These are phyloP conservation scores for Planococcus citri DNA, from an alignment of 1,140 invertebrate genomes.

Conservation along the genomic window DNA sequence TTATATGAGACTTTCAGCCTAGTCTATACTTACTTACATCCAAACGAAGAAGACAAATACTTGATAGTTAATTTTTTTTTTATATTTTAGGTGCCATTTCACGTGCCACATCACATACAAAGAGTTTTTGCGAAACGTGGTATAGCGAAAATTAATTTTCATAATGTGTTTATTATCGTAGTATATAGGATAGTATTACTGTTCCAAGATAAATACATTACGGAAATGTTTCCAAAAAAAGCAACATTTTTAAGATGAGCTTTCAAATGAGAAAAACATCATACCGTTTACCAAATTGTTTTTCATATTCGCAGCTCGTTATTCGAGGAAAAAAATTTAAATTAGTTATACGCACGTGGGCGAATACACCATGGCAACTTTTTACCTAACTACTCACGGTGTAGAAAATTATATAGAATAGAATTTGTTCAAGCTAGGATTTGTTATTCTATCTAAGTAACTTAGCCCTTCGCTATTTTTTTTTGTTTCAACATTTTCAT, in stretches of 20 bases:
- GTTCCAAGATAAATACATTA: background rate
- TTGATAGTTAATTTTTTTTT: too few relatives aligned
- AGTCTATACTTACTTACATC: too few relatives aligned
- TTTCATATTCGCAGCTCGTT: background rate
- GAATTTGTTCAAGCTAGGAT: too few relatives aligned
- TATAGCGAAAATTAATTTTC: background rate
- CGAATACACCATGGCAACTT: background rate
- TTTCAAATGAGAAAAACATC: background rate
- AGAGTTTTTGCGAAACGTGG: too few relatives aligned
- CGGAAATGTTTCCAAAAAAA: constrained; percentile 3
- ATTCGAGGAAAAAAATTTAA: background rate
- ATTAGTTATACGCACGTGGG: background rate
- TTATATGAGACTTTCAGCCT: too few relatives aligned
- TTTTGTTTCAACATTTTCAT: background rate
- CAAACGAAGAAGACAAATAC: too few relatives aligned
- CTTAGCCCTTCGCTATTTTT: background rate
- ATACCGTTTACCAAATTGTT: background rate
- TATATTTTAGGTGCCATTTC: too few relatives aligned
- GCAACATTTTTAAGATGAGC: background rate
- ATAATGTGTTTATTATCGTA: background rate
- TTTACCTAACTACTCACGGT: too few relatives aligned
- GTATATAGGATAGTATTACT: too few relatives aligned
- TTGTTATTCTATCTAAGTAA: background rate
- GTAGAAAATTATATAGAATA: too few relatives aligned
- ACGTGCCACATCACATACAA: too few relatives aligned